A percentile compares a stretch with the other conserved stretches of the same genome.
phyloP scores from a whole-genome alignment of 2,888 invertebrate genomes.

The Stegana nigrithorax region DNA sequence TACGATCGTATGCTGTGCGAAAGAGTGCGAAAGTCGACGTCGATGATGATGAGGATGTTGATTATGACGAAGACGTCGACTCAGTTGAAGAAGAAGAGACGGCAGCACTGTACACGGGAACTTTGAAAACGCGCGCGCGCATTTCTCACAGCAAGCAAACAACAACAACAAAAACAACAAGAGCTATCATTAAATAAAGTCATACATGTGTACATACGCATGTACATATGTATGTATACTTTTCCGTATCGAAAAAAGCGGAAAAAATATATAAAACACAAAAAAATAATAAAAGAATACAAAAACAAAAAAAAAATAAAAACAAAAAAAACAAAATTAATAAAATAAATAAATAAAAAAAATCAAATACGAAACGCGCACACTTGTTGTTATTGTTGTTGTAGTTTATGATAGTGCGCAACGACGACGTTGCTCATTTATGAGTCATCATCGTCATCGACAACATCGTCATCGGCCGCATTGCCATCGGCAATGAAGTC shows the following conservation, averaged over 20 bases:
- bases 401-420: not conserved
- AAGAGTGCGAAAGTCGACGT: too few relatives aligned
- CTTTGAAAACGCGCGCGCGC: not conserved
- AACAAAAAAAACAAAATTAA: too few relatives aligned
- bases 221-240: not conserved
- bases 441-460: not conserved
- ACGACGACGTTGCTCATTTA: not conserved
- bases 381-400: not conserved
- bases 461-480: not conserved
- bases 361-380: too few relatives aligned
- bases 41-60: too few relatives aligned
- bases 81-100: too few relatives aligned
- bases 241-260: not conserved
- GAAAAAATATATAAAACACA: not conserved
- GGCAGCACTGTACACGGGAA: too few relatives aligned
- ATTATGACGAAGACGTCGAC: too few relatives aligned
- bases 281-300: not conserved
- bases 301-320: not conserved
- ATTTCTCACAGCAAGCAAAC: not conserved
- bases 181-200: not conserved
- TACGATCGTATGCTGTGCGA: too few relatives aligned
- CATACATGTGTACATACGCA: not conserved
- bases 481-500: too few relatives aligned
- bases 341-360: too few relatives aligned
- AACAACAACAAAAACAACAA: not conserved